Conservation (phyloP, 53 echinoderm and acorn worm species). For the Antedon mediterranea region DNA sequence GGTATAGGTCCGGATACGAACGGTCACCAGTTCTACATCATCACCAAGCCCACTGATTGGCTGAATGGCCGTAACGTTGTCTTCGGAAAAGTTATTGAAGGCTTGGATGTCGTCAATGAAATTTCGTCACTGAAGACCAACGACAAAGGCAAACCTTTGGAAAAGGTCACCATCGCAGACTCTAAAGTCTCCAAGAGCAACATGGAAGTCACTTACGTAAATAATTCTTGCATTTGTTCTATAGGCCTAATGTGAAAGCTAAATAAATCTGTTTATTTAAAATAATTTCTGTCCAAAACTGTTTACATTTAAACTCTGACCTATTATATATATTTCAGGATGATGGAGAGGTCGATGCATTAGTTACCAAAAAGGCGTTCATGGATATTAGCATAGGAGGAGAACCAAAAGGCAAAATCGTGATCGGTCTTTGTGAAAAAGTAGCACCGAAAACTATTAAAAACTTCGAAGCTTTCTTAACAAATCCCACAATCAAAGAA, state of each 20-base stretch:
- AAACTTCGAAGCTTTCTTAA: conserved; percentile 46
- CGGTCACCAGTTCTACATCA: neutral
- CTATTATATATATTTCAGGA: neutral
- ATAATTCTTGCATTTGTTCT: neutral
- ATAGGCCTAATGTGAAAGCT: no score
- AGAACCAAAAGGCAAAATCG: conserved; percentile 33
- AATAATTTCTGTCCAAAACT: no score
- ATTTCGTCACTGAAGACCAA: neutral
- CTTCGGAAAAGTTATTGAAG: neutral
- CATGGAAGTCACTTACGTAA: neutral
- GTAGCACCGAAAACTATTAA: conserved; percentile 52
- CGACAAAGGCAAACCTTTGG: neutral
- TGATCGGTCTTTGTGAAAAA: conserved; percentile 63
- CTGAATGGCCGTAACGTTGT: neutral
- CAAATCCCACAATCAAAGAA: conserved; percentile 12
- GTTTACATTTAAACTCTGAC: no score
- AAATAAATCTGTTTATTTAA: no score
- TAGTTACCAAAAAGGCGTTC: conserved; percentile 50
- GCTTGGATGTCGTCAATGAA: neutral
- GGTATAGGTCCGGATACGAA: neutral
- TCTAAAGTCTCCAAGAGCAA: neutral
- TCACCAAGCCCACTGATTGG: neutral
- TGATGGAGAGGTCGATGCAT: neutral
- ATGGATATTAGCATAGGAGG: conserved; percentile 72
- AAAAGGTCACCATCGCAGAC: neutral